A percentile compares a stretch with the other conserved stretches of the same genome.
Conservation (phyloP, 2,888 invertebrate genomes). For the Theodoxus fluviatilis region DNA sequence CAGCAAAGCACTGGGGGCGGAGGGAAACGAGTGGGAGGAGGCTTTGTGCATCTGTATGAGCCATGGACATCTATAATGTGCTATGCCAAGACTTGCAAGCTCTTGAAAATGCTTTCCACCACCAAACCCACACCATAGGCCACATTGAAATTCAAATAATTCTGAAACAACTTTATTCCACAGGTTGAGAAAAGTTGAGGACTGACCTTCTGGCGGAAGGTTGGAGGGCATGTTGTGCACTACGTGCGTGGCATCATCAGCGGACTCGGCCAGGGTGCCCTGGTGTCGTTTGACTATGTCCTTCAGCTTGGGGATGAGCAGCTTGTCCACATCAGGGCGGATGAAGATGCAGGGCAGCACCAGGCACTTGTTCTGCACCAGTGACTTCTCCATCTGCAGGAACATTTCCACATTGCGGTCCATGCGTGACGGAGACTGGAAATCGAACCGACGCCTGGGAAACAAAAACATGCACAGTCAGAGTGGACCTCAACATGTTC, state of each 20-base stretch:
- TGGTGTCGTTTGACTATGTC: slow-evolving; percentile 88
- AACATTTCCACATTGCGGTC: slow-evolving; percentile 94
- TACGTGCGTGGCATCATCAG: slow-evolving; percentile 91
- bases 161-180: not conserved
- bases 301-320: slow-evolving; percentile 79
- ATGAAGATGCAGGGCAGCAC: slow-evolving; percentile 78
- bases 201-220: slow-evolving; percentile 47
- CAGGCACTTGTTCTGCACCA: slow-evolving; percentile 82
- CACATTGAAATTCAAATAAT: too few relatives aligned
- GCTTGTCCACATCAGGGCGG: slow-evolving; percentile 80
- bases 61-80: too few relatives aligned
- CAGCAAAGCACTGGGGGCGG: too few relatives aligned
- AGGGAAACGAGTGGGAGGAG: too few relatives aligned
- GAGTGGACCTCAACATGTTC: too few relatives aligned
- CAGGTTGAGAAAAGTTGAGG: not conserved
- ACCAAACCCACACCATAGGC: too few relatives aligned
- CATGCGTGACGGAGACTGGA: slow-evolving; percentile 85
- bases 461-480: too few relatives aligned
- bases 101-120: too few relatives aligned
- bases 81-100: too few relatives aligned
- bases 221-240: slow-evolving; percentile 75
- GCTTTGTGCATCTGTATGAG: too few relatives aligned
- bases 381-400: slow-evolving; percentile 71
- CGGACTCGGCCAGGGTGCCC: slow-evolving; percentile 80
- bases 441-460: slow-evolving; percentile 77